These are phyloP conservation scores for Macaria notata DNA, from an alignment of 2,888 invertebrate species.

Conservation along the genomic window DNA sequence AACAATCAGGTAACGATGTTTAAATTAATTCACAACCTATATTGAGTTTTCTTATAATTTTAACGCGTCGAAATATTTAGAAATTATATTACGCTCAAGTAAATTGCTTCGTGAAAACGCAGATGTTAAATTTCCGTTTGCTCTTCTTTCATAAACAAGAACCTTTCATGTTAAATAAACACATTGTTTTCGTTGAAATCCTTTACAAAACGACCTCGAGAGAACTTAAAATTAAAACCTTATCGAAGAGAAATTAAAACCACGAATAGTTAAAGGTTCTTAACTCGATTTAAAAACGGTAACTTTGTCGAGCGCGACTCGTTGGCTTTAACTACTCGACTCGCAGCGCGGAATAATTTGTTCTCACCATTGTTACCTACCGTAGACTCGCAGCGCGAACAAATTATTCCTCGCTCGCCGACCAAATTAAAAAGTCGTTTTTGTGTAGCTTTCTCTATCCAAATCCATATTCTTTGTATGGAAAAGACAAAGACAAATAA, in stretches of 20 bases:
- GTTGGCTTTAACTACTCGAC: too few species aligned
- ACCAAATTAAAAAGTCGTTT: too few species aligned
- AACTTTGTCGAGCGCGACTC: slow-evolving; percentile 68
- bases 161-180: slow-evolving; percentile 52
- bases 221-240: slow-evolving; percentile 67
- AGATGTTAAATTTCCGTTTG: slow-evolving; percentile 27
- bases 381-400: too few species aligned
- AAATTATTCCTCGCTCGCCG: too few species aligned
- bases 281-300: slow-evolving; percentile 72
- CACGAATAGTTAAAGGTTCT: slow-evolving; percentile 75
- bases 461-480: too few species aligned
- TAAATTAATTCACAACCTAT: slow-evolving; percentile 6
- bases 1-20: neutral
- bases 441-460: too few species aligned
- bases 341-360: too few species aligned
- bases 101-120: slow-evolving; percentile 29
- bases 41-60: slow-evolving; percentile 12
- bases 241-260: slow-evolving; percentile 71
- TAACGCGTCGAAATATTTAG: slow-evolving; percentile 17
- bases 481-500: too few species aligned
- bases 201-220: slow-evolving; percentile 49
- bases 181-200: slow-evolving; percentile 39
- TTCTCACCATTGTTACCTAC: too few species aligned
- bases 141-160: slow-evolving; percentile 38
- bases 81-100: slow-evolving; percentile 24